phyloP scores from a whole-genome alignment of 2,113 vertebrate genomes.

The Burhinus oedicnemus region DNA sequence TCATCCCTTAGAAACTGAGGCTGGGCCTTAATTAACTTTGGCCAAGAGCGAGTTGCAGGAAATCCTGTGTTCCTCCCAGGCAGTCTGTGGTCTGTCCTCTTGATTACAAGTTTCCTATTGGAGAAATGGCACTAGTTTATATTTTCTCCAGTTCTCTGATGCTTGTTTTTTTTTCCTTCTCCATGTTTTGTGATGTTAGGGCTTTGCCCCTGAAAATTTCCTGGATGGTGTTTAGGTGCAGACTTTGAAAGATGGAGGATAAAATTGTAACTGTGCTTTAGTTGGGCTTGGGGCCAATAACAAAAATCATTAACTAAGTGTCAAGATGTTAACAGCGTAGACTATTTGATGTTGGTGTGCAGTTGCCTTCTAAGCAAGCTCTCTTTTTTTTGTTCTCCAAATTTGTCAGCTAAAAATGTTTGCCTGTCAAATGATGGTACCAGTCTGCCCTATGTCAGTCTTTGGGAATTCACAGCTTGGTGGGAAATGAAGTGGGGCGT shows the following conservation, averaged over 20 bases:
- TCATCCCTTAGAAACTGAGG: background rate
- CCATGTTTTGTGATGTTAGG: background rate
- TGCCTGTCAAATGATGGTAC: background rate
- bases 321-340: background rate
- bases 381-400: background rate
- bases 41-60: background rate
- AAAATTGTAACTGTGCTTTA: background rate
- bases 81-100: background rate
- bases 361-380: background rate
- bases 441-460: background rate
- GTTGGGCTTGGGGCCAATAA: background rate
- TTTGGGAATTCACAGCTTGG: too few species aligned
- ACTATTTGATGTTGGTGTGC: background rate
- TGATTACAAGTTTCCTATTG: background rate
- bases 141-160: background rate
- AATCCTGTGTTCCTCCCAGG: background rate
- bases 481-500: background rate
- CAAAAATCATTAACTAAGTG: background rate
- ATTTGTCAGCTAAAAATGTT: background rate
- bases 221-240: background rate
- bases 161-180: background rate
- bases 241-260: background rate
- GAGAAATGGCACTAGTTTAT: background rate
- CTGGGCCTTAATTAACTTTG: background rate
- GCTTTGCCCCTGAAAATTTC: background rate